These are phyloP conservation scores for Chymomyza costata DNA, from an alignment of 1,140 invertebrate species.

Conservation along the genomic window DNA sequence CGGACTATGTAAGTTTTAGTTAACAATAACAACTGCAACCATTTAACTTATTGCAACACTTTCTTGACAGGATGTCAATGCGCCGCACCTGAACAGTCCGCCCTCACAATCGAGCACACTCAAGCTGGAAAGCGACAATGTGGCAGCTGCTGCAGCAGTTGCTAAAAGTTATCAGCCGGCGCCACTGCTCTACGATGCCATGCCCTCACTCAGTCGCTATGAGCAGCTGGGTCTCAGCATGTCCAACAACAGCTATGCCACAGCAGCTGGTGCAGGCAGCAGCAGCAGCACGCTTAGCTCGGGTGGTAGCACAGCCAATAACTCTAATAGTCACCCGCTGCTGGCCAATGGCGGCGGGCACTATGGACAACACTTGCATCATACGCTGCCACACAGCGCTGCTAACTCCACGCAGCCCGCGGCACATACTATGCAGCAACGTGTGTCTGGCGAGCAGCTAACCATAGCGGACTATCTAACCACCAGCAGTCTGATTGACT, in stretches of 20 bases:
- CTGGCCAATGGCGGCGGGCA: constrained; percentile 18
- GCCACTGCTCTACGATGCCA: constrained; percentile 63
- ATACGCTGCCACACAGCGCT: constrained; percentile 50
- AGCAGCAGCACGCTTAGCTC: constrained; percentile 60
- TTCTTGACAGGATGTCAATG: constrained; percentile 48
- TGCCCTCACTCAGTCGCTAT: constrained; percentile 67
- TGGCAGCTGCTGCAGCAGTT: constrained; percentile 12
- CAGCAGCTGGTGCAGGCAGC: constrained; percentile 22
- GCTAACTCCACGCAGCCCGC: constrained; percentile 21
- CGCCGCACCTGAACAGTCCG: constrained; percentile 64
- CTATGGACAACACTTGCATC: constrained; percentile 51
- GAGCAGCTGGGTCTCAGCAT: constrained; percentile 62
- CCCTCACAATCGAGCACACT: constrained; percentile 69
- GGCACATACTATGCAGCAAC: constrained; percentile 33
- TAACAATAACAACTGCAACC: constrained; percentile 2
- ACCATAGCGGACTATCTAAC: constrained; percentile 68
- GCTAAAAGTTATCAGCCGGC: constrained; percentile 50
- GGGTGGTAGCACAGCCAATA: constrained; percentile 39
- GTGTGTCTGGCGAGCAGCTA: constrained; percentile 50
- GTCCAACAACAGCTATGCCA: constrained; percentile 36
- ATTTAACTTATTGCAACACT: constrained; percentile 20
- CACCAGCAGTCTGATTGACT: constrained; percentile 73
- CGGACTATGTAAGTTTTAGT: constrained; percentile 64
- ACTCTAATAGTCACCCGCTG: constrained; percentile 31
- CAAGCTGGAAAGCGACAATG: constrained; percentile 54